phyloP scores from a whole-genome alignment of 2,888 invertebrate species.

The Didymodactylos carnosus region DNA sequence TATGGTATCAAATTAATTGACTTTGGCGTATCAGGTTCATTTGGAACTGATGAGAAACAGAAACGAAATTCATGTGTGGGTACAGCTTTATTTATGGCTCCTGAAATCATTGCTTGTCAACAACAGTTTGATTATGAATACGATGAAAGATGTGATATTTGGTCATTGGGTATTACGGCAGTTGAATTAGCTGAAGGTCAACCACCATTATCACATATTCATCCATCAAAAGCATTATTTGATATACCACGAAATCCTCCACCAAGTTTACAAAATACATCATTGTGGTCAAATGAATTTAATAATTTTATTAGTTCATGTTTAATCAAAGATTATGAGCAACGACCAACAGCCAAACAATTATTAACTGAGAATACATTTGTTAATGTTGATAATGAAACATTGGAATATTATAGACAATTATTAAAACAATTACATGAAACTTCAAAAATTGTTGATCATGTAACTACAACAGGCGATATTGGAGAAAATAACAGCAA shows the following conservation, averaged over 20 bases:
- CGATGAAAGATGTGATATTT: constrained; percentile 64
- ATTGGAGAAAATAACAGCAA: too few species aligned
- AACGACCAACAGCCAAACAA: neutral
- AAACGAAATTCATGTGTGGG: constrained; percentile 56
- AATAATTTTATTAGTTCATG: constrained; percentile 29
- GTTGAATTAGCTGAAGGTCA: constrained; percentile 72
- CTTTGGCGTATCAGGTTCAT: constrained; percentile 64
- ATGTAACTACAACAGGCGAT: too few species aligned
- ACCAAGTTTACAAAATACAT: neutral
- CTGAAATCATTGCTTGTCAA: constrained; percentile 62
- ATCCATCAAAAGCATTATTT: neutral
- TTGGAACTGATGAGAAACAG: constrained; percentile 39
- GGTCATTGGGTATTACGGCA: constrained; percentile 72
- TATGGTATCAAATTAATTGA: constrained; percentile 72
- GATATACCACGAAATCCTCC: neutral
- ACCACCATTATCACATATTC: constrained; percentile 11
- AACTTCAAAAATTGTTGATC: too few species aligned
- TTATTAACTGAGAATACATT: neutral
- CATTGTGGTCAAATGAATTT: neutral
- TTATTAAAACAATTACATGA: neutral
- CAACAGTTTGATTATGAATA: constrained; percentile 59
- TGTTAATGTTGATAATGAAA: neutral
- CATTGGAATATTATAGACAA: neutral
- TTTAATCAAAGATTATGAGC: neutral
- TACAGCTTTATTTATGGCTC: constrained; percentile 84